Percentiles rank a stretch among this genome's conserved stretches.
phyloP scores from a whole-genome alignment of 2,113 vertebrate genomes.

The Perca schrenkii region DNA sequence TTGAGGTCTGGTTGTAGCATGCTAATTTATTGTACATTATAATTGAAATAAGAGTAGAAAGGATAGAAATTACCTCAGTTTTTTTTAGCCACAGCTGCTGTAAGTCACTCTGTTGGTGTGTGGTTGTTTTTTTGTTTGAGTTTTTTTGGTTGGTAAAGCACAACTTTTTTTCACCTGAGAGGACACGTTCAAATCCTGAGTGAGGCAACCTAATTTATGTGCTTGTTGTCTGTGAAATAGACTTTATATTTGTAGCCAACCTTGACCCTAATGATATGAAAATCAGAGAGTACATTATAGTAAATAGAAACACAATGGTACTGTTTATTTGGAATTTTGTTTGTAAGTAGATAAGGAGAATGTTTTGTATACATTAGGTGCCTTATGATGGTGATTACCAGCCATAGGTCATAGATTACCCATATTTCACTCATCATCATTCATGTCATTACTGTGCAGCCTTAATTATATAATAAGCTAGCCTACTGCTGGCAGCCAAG shows the following conservation, averaged over 20 bases:
- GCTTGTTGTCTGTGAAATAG: constrained; percentile 43
- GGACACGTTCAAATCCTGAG: constrained; percentile 46
- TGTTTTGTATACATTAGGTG: background rate
- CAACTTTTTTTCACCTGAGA: constrained; percentile 47
- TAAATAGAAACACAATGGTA: constrained; percentile 8
- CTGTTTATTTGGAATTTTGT: constrained; percentile 22
- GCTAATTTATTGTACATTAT: constrained; percentile 2
- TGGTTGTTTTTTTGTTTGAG: constrained; percentile 2
- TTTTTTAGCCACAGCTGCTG: constrained; percentile 13
- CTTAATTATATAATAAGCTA: constrained; percentile 80
- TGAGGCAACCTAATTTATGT: constrained; percentile 43
- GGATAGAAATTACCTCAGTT: background rate
- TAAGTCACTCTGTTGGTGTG: constrained; percentile 11
- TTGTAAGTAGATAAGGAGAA: constrained; percentile 35
- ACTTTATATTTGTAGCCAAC: constrained; percentile 38
- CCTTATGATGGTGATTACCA: constrained; percentile 7
- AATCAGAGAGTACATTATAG: constrained; percentile 18
- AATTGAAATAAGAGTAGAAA: constrained; percentile 17
- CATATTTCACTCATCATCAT: constrained; percentile 9
- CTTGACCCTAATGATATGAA: constrained; percentile 42
- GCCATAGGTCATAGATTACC: constrained; percentile 7
- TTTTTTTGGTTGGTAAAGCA: constrained; percentile 15
- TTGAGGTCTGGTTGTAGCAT: background rate
- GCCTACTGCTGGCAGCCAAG: constrained; percentile 69
- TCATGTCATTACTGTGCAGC: constrained; percentile 2